A percentile compares a stretch with the other conserved stretches of the same genome.
Conservation (phyloP, 2,113 vertebrate genomes). For the Pyxicephalus adspersus region DNA sequence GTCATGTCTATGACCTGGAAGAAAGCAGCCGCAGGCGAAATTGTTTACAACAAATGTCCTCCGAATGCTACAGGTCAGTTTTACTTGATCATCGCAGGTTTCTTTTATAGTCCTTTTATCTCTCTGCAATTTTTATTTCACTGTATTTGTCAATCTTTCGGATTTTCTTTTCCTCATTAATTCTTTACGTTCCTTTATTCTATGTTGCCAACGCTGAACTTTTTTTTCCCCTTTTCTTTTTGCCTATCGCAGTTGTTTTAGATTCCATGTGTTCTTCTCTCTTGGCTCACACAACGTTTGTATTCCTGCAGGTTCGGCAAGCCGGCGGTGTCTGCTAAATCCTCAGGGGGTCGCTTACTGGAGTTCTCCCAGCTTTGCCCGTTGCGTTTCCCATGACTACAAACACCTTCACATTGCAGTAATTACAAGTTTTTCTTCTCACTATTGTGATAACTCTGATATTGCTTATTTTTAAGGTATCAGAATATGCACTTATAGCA, state of each 20-base stretch:
- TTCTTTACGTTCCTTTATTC: neutral
- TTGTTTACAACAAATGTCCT: constrained; percentile 97
- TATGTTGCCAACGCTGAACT: neutral
- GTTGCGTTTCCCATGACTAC: constrained; percentile 97
- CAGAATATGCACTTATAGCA: neutral
- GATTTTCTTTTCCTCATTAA: too few species aligned
- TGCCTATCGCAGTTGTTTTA: neutral
- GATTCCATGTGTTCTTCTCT: neutral
- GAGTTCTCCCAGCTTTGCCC: constrained; percentile 97
- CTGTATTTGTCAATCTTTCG: neutral
- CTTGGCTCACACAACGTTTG: neutral
- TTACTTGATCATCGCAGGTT: fast-evolving
- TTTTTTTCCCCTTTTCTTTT: neutral
- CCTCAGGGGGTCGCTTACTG: constrained; percentile 95
- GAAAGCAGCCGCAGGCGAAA: constrained; percentile 91
- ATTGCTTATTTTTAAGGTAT: constrained; percentile 21
- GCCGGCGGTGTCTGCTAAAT: constrained; percentile 96
- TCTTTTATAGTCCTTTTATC: neutral
- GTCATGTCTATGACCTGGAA: constrained; percentile 91
- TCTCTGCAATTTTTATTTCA: neutral
- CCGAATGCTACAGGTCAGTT: constrained; percentile 92
- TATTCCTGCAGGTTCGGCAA: constrained; percentile 85
- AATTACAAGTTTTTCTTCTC: constrained; percentile 64
- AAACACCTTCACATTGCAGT: constrained; percentile 95
- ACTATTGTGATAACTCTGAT: constrained; percentile 1